Percentiles rank a stretch among this genome's conserved stretches.
These are phyloP conservation scores for Pocillopora meandrina DNA, from an alignment of 92 coral and sea anemone genomes.

Conservation along the genomic window DNA sequence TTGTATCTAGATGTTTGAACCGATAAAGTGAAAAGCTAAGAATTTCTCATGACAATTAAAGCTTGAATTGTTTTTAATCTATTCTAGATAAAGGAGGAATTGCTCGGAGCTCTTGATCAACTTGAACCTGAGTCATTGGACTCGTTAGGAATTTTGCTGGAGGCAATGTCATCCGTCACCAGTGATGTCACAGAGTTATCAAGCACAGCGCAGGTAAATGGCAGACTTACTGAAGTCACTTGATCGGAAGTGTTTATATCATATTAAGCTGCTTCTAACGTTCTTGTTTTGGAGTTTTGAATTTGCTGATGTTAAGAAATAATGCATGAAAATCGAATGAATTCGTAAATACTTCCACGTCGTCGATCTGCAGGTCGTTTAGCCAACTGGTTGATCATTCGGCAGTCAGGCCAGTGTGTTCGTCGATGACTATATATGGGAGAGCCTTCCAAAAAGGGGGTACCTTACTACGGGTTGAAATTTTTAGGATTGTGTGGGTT, in stretches of 20 bases:
- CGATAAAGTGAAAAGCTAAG: too few species aligned
- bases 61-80: not conserved
- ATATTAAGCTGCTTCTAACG: not conserved
- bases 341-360: too few species aligned
- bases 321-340: too few species aligned
- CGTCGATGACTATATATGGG: too few species aligned
- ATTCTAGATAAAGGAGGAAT: constrained; percentile 14
- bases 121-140: constrained; percentile 48
- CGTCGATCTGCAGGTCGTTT: not conserved
- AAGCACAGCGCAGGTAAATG: constrained; percentile 51
- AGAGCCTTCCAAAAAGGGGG: too few species aligned
- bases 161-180: constrained; percentile 55
- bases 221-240: not conserved
- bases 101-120: constrained; percentile 18
- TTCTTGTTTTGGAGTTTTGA: too few species aligned
- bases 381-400: not conserved
- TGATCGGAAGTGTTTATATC: not conserved
- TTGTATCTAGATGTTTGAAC: too few species aligned
- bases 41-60: not conserved
- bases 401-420: not conserved
- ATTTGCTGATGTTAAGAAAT: too few species aligned
- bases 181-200: constrained; percentile 37
- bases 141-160: constrained; percentile 25
- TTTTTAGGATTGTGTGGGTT: too few species aligned
- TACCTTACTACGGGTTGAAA: too few species aligned